These are phyloP conservation scores for Colostygia pectinataria DNA, from an alignment of 2,888 invertebrate genomes.

Conservation along the genomic window DNA sequence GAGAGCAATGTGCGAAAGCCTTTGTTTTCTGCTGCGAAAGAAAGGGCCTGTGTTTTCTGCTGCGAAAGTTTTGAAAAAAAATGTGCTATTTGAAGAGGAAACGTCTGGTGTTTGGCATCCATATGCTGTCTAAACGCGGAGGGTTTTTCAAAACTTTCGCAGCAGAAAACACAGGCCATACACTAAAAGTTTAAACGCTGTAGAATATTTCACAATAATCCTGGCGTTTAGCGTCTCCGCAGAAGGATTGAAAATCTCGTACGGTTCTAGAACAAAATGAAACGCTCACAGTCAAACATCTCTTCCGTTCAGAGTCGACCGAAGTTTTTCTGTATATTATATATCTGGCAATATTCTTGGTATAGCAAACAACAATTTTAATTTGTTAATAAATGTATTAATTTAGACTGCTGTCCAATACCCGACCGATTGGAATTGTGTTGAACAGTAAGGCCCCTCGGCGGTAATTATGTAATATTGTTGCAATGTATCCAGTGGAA, in stretches of 20 bases:
- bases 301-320: too few relatives aligned
- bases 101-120: conserved; percentile 60
- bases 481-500: too few relatives aligned
- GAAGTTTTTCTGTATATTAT: too few relatives aligned
- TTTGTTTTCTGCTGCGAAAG: too few relatives aligned
- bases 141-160: conserved; percentile 61
- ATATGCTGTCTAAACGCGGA: conserved; percentile 62
- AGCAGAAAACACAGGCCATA: conserved; percentile 74
- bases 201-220: conserved; percentile 69
- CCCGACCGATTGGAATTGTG: too few relatives aligned
- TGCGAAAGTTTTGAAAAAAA: conserved; percentile 61
- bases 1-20: conserved; percentile 63
- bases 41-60: conserved; percentile 76
- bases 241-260: conserved; percentile 53
- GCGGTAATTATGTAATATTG: too few relatives aligned
- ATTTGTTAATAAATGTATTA: too few relatives aligned
- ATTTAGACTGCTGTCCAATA: too few relatives aligned
- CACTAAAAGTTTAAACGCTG: conserved; percentile 72
- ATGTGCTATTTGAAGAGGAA: conserved; percentile 60
- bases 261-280: conserved; percentile 77
- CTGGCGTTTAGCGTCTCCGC: conserved; percentile 71
- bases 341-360: too few relatives aligned
- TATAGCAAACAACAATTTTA: too few relatives aligned
- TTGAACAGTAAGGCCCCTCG: too few relatives aligned
- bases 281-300: conserved; percentile 62